Conservation (phyloP, 2,888 invertebrate genomes). For the Nasonovia ribisnigri region DNA sequence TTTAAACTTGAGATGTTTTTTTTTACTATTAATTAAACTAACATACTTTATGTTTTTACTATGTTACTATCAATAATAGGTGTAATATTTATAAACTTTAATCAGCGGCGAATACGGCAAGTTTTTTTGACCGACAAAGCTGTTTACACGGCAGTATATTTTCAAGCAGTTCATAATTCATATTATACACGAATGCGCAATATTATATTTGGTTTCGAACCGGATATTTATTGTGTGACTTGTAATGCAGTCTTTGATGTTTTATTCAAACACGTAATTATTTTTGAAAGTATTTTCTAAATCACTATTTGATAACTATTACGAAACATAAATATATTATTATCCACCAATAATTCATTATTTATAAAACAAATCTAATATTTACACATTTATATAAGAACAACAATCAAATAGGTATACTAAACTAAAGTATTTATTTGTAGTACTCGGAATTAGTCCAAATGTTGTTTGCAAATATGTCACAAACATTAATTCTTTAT, state of each 20-base stretch:
- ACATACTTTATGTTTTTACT: not conserved
- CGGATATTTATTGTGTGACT: not conserved
- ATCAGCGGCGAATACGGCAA: not conserved
- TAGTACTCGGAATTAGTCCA: not conserved
- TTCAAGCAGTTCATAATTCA: not conserved
- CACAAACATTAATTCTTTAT: not conserved
- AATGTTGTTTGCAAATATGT: not conserved
- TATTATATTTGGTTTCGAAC: not conserved
- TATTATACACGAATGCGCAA: not conserved
- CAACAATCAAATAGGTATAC: not conserved
- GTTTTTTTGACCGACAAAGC: not conserved
- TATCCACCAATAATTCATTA: not conserved
- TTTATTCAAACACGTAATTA: not conserved
- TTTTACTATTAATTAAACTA: not conserved
- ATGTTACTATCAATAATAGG: not conserved
- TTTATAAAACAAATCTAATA: not conserved
- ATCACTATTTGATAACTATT: not conserved
- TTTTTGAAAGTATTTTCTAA: not conserved
- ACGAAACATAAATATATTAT: not conserved
- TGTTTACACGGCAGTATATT: not conserved
- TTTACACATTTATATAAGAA: not conserved
- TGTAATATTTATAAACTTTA: not conserved
- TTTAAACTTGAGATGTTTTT: not conserved
- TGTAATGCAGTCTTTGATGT: not conserved
- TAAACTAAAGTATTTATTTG: not conserved